phyloP scores from a whole-genome alignment of 1,140 invertebrate genomes.

The Zeugodacus cucurbitae region DNA sequence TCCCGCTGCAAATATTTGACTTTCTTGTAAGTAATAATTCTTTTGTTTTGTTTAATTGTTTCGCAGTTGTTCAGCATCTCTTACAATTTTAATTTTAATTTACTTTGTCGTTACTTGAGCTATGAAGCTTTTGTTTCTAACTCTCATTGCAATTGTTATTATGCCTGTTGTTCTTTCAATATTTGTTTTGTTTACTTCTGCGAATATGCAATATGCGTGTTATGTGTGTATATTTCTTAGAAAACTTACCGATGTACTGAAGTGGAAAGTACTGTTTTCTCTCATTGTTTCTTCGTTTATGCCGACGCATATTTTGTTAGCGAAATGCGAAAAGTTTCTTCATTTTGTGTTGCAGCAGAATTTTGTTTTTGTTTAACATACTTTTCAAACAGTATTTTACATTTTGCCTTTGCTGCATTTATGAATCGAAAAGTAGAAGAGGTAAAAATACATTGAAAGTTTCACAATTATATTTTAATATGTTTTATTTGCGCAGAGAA shows the following conservation, averaged over 20 bases:
- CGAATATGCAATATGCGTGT: too few species aligned
- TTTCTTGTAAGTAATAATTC: slow-evolving; percentile 34
- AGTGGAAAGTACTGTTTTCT: not conserved
- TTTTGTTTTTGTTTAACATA: slow-evolving; percentile 17
- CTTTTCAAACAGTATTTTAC: not conserved
- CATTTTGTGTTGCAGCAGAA: slow-evolving; percentile 12
- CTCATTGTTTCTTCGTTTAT: slow-evolving; percentile 4
- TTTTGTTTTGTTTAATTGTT: slow-evolving; percentile 37
- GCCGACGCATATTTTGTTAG: slow-evolving; percentile 5
- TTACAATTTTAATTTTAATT: slow-evolving; percentile 12
- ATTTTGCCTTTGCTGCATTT: not conserved
- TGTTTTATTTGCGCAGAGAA: not conserved
- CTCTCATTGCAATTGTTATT: not conserved
- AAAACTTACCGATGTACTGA: not conserved
- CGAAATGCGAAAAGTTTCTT: slow-evolving; percentile 33
- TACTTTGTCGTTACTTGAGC: slow-evolving; percentile 12
- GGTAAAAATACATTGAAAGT: not conserved
- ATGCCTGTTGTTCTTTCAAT: not conserved
- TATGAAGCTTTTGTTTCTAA: not conserved
- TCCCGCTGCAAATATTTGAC: not conserved
- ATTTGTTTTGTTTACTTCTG: slow-evolving; percentile 5
- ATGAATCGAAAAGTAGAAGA: not conserved
- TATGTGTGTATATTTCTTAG: not conserved
- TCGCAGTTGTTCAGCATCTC: slow-evolving; percentile 21
- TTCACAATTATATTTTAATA: slow-evolving; percentile 6